A percentile compares a stretch with the other conserved stretches of the same genome.
These are phyloP conservation scores for Marisa cornuarietis DNA, from an alignment of 1,140 invertebrate genomes.

Conservation along the genomic window DNA sequence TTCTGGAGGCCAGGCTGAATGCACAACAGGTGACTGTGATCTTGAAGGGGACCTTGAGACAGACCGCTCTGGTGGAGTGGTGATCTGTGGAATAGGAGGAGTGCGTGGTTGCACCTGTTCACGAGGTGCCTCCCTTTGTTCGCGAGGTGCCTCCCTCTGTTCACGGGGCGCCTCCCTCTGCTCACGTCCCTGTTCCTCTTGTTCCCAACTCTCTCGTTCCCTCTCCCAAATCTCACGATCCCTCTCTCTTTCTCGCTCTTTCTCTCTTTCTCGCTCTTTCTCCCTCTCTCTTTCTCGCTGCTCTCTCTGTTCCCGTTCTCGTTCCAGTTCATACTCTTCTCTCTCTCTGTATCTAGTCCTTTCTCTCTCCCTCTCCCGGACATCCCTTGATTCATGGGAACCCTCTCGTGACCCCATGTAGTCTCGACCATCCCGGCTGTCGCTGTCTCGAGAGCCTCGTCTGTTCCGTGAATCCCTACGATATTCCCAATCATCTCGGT, in stretches of 20 bases:
- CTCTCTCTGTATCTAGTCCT: constrained; percentile 27
- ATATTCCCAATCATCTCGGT: constrained; percentile 28
- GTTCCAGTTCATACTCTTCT: constrained; percentile 32
- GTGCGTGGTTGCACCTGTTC: constrained; percentile 27
- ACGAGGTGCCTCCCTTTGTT: constrained; percentile 42
- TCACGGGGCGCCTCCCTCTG: constrained; percentile 50
- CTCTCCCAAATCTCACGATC: constrained; percentile 40
- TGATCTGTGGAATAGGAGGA: constrained; percentile 21
- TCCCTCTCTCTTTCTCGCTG: constrained; percentile 42
- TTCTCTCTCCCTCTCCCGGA: constrained; percentile 31
- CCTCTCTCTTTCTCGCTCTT: constrained; percentile 15
- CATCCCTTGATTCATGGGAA: constrained; percentile 34
- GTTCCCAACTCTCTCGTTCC: constrained; percentile 61
- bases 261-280: constrained; percentile 39
- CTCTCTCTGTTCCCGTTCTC: constrained; percentile 38
- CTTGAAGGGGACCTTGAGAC: constrained; percentile 39
- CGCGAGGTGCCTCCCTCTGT: constrained; percentile 25
- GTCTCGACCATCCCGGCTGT: constrained; percentile 27
- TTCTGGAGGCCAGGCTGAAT: constrained; percentile 25
- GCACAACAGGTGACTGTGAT: constrained; percentile 36
- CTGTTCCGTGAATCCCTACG: constrained; percentile 19
- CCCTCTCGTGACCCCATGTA: constrained; percentile 27
- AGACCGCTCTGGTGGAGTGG: constrained; percentile 27
- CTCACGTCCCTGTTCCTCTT: constrained; percentile 62
- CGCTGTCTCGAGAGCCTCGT: constrained; percentile 33